Evolutionary conservation across 92 coral and sea anemone genomes (phyloP).

Genomic region (Epizoanthus scotinus): DNA sequence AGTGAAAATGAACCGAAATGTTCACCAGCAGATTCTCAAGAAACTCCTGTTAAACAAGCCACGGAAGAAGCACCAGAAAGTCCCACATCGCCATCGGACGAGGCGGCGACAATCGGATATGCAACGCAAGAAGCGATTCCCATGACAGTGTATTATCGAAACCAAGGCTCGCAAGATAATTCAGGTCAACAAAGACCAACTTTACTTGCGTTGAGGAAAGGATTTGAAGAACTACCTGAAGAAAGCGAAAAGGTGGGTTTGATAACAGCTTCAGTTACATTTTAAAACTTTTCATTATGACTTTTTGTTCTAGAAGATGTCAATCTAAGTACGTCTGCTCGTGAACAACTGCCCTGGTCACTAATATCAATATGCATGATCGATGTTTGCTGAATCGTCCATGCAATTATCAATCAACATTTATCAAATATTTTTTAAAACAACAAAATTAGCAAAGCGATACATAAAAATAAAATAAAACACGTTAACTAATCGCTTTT

Average conservation of each 20-base stretch:
- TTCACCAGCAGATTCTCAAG: not conserved
- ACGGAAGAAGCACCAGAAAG: constrained; percentile 27
- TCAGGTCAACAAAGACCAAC: constrained; percentile 85
- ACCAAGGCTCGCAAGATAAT: constrained; percentile 65
- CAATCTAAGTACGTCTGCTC: no score
- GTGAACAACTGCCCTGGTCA: no score
- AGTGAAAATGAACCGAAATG: not conserved
- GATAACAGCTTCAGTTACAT: not conserved
- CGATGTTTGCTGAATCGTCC: no score
- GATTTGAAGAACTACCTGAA: constrained; percentile 52
- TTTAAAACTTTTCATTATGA: constrained; percentile 11
- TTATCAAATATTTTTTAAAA: no score
- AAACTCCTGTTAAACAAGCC: not conserved
- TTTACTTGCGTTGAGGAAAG: constrained; percentile 84
- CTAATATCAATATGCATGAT: no score
- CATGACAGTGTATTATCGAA: constrained; percentile 94
- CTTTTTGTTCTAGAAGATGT: not conserved
- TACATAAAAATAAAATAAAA: no score
- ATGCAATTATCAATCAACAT: no score
- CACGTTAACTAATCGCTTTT: no score
- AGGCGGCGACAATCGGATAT: constrained; percentile 75
- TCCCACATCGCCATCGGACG: constrained; percentile 56
- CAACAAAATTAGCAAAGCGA: no score
- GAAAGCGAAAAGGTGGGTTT: constrained; percentile 29
- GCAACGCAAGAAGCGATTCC: constrained; percentile 93